These are phyloP conservation scores for Drosophila multiciliata DNA, from an alignment of 2,888 invertebrate genomes.

Conservation along the genomic window DNA sequence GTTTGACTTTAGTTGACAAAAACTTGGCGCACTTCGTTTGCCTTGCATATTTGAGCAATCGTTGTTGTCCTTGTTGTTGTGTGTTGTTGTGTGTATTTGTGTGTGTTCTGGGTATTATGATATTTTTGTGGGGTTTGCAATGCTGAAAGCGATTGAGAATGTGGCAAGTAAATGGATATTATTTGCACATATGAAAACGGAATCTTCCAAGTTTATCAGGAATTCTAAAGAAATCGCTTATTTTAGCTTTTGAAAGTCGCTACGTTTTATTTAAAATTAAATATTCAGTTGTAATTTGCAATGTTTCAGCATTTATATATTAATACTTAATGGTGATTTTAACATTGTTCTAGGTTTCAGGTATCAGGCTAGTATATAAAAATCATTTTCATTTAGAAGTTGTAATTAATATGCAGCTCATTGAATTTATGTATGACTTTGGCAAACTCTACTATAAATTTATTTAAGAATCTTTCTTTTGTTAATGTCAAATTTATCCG, in stretches of 20 bases:
- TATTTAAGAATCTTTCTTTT: too few relatives aligned
- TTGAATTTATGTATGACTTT: too few relatives aligned
- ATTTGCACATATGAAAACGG: neutral
- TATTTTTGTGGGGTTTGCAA: slow-evolving; percentile 11
- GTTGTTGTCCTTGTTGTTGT: slow-evolving; percentile 17
- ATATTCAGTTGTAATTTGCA: neutral
- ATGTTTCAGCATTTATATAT: neutral
- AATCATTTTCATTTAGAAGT: neutral
- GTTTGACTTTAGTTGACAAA: slow-evolving; percentile 69
- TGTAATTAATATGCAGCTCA: too few relatives aligned
- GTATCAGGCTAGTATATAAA: neutral
- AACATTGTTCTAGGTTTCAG: neutral
- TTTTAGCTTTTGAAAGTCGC: neutral
- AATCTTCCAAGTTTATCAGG: neutral
- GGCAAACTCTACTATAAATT: too few relatives aligned
- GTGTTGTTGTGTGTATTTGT: slow-evolving; percentile 4
- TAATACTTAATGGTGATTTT: neutral
- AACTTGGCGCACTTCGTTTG: slow-evolving; percentile 40
- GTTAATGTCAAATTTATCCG: too few relatives aligned
- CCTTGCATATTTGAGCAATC: slow-evolving; percentile 23
- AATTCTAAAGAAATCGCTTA: neutral
- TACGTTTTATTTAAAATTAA: neutral
- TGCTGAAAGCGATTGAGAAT: neutral
- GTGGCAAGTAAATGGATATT: neutral
- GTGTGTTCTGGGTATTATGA: slow-evolving; percentile 16